Evolutionary conservation across 2,888 invertebrate genomes (phyloP).

Genomic region (Patella depressa): DNA sequence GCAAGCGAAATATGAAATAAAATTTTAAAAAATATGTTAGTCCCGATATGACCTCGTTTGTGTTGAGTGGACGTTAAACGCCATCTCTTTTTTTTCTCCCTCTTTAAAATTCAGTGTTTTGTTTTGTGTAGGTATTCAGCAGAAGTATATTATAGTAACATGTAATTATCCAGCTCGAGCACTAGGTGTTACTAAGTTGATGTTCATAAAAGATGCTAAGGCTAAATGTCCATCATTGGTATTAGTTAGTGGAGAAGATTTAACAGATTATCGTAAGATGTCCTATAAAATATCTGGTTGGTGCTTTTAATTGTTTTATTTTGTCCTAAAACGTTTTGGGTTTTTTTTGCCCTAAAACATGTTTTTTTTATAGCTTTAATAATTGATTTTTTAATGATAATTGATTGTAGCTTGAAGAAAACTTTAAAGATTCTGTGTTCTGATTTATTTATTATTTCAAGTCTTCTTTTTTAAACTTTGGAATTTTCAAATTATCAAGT

Average conservation of each 20-base stretch:
- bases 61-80: no score
- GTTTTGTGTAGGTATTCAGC: slow-evolving; percentile 78
- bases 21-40: no score
- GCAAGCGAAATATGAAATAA: no score
- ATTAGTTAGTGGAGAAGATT: slow-evolving; percentile 86
- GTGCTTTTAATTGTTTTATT: slow-evolving; percentile 9
- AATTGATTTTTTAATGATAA: not conserved
- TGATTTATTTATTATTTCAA: no score
- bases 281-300: slow-evolving; percentile 81
- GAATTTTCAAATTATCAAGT: no score
- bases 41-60: no score
- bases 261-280: slow-evolving; percentile 83
- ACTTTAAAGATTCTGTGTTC: no score
- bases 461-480: no score
- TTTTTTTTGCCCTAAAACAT: not conserved
- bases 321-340: not conserved
- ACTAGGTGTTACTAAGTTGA: slow-evolving; percentile 83
- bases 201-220: slow-evolving; percentile 82
- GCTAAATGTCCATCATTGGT: slow-evolving; percentile 82
- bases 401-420: no score
- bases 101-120: not conserved
- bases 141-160: slow-evolving; percentile 87
- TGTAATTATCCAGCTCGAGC: slow-evolving; percentile 86
- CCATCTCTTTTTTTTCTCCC: no score
- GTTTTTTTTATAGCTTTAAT: no score